Conservation (phyloP, 2,888 invertebrate genomes). For the Coenonympha arcania region DNA sequence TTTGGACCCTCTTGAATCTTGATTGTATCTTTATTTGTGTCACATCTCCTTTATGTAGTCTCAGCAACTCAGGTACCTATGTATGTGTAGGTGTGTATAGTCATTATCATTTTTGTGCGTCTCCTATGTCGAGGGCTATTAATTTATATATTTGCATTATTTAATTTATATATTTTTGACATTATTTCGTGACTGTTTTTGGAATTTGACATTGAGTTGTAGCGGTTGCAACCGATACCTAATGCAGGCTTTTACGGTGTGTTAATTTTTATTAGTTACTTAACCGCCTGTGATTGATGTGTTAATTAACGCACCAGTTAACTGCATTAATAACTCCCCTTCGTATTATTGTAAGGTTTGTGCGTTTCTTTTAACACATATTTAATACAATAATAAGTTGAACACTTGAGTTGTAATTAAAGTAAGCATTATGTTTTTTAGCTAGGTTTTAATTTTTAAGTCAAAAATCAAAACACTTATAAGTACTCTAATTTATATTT, state of each 20-base stretch:
- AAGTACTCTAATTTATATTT: neutral
- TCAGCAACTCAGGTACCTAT: too few relatives aligned
- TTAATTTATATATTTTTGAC: too few relatives aligned
- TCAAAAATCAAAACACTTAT: constrained; percentile 4
- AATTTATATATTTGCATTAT: too few relatives aligned
- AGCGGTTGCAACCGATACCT: constrained; percentile 23
- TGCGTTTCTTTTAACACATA: constrained; percentile 24
- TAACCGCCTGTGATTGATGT: constrained; percentile 35
- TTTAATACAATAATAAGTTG: too few relatives aligned
- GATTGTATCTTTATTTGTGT: too few relatives aligned
- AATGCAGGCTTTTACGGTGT: constrained; percentile 9
- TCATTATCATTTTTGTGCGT: too few relatives aligned
- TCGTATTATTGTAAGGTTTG: neutral
- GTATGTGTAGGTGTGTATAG: too few relatives aligned
- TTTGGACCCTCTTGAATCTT: too few relatives aligned
- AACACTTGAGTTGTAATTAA: too few relatives aligned
- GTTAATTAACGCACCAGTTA: constrained; percentile 37
- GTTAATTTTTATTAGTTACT: neutral
- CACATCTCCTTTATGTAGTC: too few relatives aligned
- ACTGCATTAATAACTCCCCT: neutral
- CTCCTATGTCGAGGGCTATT: too few relatives aligned
- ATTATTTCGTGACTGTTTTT: constrained; percentile 26
- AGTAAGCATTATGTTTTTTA: too few relatives aligned
- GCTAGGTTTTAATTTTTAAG: neutral
- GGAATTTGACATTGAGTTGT: neutral